Evolutionary conservation across 2,113 vertebrate genomes (phyloP).

Genomic region (Phylloscopus trochiloides): DNA sequence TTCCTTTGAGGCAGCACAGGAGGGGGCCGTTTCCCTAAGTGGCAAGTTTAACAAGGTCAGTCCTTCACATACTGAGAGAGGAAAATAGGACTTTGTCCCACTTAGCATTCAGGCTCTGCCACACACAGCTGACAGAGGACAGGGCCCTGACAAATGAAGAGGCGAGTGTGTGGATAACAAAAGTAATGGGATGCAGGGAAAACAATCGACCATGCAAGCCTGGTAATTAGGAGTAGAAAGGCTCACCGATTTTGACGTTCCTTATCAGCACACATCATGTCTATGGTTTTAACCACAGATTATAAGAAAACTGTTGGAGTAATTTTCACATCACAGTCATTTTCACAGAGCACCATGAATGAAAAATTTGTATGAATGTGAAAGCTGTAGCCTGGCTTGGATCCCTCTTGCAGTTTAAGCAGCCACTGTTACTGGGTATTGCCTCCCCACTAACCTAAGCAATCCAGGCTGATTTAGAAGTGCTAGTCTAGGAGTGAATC

Average conservation of each 20-base stretch:
- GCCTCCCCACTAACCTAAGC: neutral
- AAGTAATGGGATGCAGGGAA: neutral
- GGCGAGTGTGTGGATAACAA: neutral
- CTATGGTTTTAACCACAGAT: neutral
- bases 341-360: neutral
- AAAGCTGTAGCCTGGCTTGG: neutral
- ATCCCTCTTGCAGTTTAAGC: neutral
- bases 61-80: neutral
- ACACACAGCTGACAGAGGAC: conserved; percentile 10
- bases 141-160: neutral
- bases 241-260: neutral
- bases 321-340: neutral
- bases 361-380: neutral
- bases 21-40: conserved; percentile 6
- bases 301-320: neutral
- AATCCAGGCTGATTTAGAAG: neutral
- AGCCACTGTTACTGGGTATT: neutral
- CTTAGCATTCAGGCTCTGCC: conserved; percentile 3
- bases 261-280: neutral
- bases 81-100: neutral
- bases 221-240: conserved; percentile 4
- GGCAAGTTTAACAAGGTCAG: conserved; percentile 18
- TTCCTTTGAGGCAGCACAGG: conserved; percentile 41
- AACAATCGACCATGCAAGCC: neutral
- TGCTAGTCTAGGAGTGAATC: neutral